These are phyloP conservation scores for Aptenodytes patagonicus DNA, from an alignment of 2,113 vertebrate genomes.

Conservation along the genomic window DNA sequence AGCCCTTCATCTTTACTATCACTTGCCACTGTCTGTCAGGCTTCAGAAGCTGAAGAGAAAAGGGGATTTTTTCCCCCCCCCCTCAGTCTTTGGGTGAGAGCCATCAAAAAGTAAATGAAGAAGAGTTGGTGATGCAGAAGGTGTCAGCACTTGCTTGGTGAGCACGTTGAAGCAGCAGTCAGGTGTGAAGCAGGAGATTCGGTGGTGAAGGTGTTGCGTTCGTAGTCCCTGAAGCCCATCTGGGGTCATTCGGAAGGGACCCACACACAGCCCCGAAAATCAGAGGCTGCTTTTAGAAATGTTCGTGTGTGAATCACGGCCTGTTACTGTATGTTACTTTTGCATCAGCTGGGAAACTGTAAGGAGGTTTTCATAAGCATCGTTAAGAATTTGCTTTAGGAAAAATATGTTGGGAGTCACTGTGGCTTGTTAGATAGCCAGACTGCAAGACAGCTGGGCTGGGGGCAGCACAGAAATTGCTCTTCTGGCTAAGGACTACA, in stretches of 20 bases:
- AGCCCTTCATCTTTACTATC: background rate
- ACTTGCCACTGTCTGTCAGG: background rate
- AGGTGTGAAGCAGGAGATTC: background rate
- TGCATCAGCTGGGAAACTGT: slow-evolving; percentile 38
- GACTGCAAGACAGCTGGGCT: slow-evolving; percentile 56
- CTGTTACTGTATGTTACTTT: background rate
- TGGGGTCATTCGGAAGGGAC: background rate
- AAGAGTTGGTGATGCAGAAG: background rate
- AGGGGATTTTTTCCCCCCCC: background rate
- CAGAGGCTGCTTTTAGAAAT: background rate
- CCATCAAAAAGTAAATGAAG: background rate
- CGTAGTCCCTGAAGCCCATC: background rate
- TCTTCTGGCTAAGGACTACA: slow-evolving; percentile 34
- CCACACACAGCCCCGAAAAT: background rate
- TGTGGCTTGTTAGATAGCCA: slow-evolving; percentile 30
- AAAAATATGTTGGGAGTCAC: background rate
- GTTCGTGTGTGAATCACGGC: background rate
- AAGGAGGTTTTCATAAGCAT: slow-evolving; percentile 55
- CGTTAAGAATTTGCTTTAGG: slow-evolving; percentile 53
- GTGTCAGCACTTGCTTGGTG: background rate
- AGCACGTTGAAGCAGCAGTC: rapidly evolving
- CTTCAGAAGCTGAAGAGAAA: background rate
- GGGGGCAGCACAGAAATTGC: slow-evolving; percentile 2
- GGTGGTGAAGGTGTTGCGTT: background rate
- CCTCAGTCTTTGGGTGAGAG: background rate